Conservation (phyloP, 1,140 invertebrate genomes). For the Heliconius melpomene region DNA sequence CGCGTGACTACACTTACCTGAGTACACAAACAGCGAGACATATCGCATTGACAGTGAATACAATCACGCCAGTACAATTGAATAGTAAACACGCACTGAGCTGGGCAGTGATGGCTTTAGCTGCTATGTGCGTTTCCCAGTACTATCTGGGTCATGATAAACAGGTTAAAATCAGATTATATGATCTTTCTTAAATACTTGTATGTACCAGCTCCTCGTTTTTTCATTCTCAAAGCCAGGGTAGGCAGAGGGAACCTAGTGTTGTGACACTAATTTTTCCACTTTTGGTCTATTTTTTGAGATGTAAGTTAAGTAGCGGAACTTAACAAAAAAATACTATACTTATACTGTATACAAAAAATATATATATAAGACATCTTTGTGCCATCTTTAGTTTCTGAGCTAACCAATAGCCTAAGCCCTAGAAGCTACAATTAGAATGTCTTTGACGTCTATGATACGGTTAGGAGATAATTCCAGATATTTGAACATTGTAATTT, state of each 20-base stretch:
- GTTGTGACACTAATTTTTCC: too few relatives aligned
- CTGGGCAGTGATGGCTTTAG: background rate
- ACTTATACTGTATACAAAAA: too few relatives aligned
- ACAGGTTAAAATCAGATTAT: background rate
- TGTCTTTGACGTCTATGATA: conserved; percentile 9
- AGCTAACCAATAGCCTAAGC: background rate
- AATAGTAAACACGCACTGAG: conserved; percentile 5
- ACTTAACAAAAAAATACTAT: too few relatives aligned
- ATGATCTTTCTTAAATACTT: too few relatives aligned
- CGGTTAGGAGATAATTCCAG: background rate
- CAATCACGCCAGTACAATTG: conserved; percentile 1
- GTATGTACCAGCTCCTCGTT: too few relatives aligned
- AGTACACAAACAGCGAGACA: background rate
- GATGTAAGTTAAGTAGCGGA: too few relatives aligned
- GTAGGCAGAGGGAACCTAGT: too few relatives aligned
- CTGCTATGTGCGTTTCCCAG: background rate
- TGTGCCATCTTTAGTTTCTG: too few relatives aligned
- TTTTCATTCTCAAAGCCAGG: too few relatives aligned
- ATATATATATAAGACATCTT: too few relatives aligned
- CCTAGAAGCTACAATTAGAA: background rate
- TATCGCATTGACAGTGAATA: background rate
- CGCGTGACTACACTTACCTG: background rate
- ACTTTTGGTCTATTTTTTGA: too few relatives aligned
- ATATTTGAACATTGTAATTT: background rate
- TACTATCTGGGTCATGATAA: background rate